Percentiles rank a stretch among this genome's conserved stretches.
phyloP scores from a whole-genome alignment of 1,140 invertebrate genomes.

The Atta texana region DNA sequence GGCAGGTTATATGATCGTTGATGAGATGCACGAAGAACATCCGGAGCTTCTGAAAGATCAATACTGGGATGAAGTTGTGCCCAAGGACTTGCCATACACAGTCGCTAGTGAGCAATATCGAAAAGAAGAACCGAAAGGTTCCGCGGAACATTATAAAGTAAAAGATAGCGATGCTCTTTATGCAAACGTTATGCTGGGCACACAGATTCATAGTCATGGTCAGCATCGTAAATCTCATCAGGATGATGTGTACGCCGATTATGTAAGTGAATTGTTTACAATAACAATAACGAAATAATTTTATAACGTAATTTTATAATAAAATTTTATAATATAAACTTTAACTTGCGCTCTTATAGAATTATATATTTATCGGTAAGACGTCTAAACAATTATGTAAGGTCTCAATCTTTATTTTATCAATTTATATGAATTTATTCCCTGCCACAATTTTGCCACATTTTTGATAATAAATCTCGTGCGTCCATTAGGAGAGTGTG shows the following conservation, averaged over 20 bases:
- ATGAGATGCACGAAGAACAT: constrained; percentile 96
- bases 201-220: constrained; percentile 83
- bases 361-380: not conserved
- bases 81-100: constrained; percentile 94
- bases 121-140: constrained; percentile 92
- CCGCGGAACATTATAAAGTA: constrained; percentile 93
- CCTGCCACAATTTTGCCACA: constrained; percentile 18
- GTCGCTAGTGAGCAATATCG: constrained; percentile 94
- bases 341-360: not conserved
- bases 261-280: constrained; percentile 88
- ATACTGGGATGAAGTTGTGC: constrained; percentile 96
- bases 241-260: constrained; percentile 95
- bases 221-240: constrained; percentile 88
- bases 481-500: constrained; percentile 91
- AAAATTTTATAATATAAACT: not conserved
- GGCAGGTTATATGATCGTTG: constrained; percentile 96
- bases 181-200: constrained; percentile 89
- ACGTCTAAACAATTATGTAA: not conserved
- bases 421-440: not conserved
- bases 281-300: no score
- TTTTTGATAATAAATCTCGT: constrained; percentile 7
- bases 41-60: constrained; percentile 95
- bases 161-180: constrained; percentile 94
- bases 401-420: not conserved
- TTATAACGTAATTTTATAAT: not conserved